Percentiles rank a stretch among this genome's conserved stretches.
phyloP scores from a whole-genome alignment of 2,113 vertebrate genomes.

The Arenaria interpres region DNA sequence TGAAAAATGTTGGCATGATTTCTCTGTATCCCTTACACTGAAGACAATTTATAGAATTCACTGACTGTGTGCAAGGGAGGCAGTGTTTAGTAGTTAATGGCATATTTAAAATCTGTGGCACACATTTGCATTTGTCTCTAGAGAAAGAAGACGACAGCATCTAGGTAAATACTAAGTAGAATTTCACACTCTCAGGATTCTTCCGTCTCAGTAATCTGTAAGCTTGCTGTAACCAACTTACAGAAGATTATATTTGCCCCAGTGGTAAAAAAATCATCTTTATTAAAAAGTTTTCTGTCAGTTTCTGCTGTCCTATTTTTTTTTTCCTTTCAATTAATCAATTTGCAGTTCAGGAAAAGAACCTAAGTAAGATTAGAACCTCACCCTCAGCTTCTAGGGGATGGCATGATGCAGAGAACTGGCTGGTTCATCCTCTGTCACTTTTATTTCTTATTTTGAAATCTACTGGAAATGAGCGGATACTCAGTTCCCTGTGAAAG shows the following conservation, averaged over 20 bases:
- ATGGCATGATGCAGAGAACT: not conserved
- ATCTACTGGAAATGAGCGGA: not conserved
- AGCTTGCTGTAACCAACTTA: not conserved
- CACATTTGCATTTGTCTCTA: constrained; percentile 19
- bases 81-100: constrained; percentile 38
- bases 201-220: not conserved
- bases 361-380: not conserved
- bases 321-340: not conserved
- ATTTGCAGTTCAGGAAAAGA: not conserved
- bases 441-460: not conserved
- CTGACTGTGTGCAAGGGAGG: not conserved
- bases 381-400: not conserved
- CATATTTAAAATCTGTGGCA: not conserved
- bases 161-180: not conserved
- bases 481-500: not conserved
- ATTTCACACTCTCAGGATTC: not conserved
- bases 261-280: not conserved
- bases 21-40: not conserved
- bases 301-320: not conserved
- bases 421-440: not conserved
- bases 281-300: not conserved
- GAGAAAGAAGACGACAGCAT: not conserved
- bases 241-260: not conserved
- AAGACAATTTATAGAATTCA: not conserved
- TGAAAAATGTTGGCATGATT: not conserved